Percentiles rank a stretch among this genome's conserved stretches.
These are phyloP conservation scores for Lucilia cuprina DNA, from an alignment of 1,140 invertebrate species.

Conservation along the genomic window DNA sequence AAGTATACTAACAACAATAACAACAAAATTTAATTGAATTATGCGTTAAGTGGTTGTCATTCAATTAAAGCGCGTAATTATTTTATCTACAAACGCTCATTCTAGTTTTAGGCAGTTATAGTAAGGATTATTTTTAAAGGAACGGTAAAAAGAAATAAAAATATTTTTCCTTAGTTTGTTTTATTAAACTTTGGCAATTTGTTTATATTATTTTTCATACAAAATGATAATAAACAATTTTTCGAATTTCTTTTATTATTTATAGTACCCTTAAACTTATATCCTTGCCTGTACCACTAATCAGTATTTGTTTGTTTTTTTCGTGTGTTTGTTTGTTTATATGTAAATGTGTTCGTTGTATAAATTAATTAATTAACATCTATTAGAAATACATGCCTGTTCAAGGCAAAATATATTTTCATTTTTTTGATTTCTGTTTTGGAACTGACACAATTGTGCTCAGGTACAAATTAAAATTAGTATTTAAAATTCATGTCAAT, in stretches of 20 bases:
- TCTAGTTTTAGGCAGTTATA: neutral
- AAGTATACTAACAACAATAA: no score
- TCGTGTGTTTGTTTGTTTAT: neutral
- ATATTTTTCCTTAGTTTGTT: no score
- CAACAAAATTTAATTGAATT: constrained; percentile 29
- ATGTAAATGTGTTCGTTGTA: neutral
- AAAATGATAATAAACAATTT: no score
- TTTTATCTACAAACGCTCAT: neutral
- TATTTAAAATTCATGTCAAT: neutral
- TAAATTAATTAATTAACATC: neutral
- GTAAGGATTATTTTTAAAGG: no score
- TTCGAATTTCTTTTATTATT: neutral
- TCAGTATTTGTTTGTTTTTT: neutral
- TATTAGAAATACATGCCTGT: neutral
- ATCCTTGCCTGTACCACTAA: neutral
- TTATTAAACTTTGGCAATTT: no score
- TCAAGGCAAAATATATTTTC: neutral
- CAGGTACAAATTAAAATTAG: neutral
- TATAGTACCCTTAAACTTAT: neutral
- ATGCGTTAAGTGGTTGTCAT: constrained; percentile 31
- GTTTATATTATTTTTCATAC: no score
- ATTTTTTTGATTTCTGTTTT: neutral
- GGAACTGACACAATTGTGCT: no score
- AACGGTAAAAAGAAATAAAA: no score
- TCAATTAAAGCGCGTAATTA: constrained; percentile 21